A percentile compares a stretch with the other conserved stretches of the same genome.
These are phyloP conservation scores for Oasisia sp. DNA, from an alignment of 2,888 invertebrate species.

Conservation along the genomic window DNA sequence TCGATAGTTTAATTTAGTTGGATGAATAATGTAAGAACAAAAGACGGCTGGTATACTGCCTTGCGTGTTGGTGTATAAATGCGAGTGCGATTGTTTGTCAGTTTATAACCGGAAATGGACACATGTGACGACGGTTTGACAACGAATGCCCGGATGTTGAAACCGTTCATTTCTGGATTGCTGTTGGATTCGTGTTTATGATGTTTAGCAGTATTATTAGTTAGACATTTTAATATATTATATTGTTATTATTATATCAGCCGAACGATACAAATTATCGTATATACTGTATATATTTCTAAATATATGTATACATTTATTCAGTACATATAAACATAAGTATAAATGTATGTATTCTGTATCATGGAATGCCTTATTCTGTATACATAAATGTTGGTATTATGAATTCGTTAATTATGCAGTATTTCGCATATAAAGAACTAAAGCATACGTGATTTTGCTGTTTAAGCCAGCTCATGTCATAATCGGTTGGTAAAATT, in stretches of 20 bases:
- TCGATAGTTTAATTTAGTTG: no score
- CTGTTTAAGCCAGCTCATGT: no score
- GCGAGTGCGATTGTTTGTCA: not conserved
- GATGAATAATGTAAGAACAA: no score
- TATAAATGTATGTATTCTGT: not conserved
- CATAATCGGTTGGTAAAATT: no score
- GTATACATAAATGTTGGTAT: no score
- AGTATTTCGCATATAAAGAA: no score
- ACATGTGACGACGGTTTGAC: not conserved
- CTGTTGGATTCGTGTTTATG: not conserved
- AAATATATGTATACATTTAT: conserved; percentile 21
- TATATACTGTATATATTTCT: not conserved
- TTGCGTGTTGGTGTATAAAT: not conserved
- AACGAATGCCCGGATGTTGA: not conserved
- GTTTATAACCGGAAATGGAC: not conserved
- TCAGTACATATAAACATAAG: not conserved
- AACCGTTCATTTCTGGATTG: not conserved
- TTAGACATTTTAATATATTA: not conserved
- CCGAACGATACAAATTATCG: no score
- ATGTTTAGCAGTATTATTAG: conserved; percentile 9
- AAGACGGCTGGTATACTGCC: not conserved
- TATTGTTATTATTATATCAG: no score
- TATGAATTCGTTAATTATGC: no score
- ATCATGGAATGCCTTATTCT: not conserved
- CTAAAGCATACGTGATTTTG: no score